These are phyloP conservation scores for Mesoclemmys tuberculata DNA, from an alignment of 2,113 vertebrate species.

Conservation along the genomic window DNA sequence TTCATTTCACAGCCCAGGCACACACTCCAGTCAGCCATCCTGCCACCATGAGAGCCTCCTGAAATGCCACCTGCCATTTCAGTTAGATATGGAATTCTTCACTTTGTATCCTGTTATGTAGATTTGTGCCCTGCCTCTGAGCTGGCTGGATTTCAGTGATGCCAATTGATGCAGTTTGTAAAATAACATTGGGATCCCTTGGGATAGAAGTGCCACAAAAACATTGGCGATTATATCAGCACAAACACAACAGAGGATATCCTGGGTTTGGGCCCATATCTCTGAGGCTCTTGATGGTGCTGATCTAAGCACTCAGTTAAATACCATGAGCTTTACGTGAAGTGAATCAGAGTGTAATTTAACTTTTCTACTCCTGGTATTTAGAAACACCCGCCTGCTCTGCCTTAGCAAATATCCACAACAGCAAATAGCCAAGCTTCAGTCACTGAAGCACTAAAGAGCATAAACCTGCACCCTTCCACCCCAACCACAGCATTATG, in stretches of 20 bases:
- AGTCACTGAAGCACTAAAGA: background rate
- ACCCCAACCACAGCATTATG: background rate
- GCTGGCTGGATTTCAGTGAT: background rate
- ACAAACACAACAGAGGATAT: background rate
- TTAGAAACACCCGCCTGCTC: background rate
- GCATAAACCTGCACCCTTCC: background rate
- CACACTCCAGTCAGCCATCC: background rate
- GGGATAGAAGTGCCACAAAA: background rate
- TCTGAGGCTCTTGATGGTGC: conserved; percentile 43
- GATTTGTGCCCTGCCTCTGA: background rate
- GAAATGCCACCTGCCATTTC: background rate
- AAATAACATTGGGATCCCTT: background rate
- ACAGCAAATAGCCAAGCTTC: background rate
- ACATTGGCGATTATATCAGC: background rate
- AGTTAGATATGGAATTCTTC: background rate
- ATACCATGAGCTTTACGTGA: background rate
- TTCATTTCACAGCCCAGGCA: background rate
- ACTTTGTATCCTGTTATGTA: background rate
- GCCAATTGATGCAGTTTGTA: background rate
- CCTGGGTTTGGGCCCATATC: conserved; percentile 4
- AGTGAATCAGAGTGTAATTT: background rate
- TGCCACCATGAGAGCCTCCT: background rate
- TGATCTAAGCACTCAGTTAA: conserved; percentile 44
- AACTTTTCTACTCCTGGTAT: conserved; percentile 17
- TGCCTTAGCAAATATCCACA: accelerated